A percentile compares a stretch with the other conserved stretches of the same genome.
phyloP scores from a whole-genome alignment of 2,797 vertebrate species.

The Gastrophryne carolinensis region DNA sequence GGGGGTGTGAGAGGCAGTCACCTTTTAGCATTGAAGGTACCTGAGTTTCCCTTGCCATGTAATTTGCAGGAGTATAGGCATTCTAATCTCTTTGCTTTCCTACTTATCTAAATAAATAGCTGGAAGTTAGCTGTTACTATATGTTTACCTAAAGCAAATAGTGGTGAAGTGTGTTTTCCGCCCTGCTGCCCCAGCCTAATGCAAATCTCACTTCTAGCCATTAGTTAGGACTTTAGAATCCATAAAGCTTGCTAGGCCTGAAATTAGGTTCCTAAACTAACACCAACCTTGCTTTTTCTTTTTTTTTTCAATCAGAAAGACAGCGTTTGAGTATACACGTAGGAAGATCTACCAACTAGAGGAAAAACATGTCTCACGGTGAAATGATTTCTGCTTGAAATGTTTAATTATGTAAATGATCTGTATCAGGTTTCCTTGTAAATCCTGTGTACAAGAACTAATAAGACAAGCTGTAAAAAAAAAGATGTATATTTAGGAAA shows the following conservation, averaged over 20 bases:
- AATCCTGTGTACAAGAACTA: conserved; percentile 28
- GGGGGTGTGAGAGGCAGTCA: too few species aligned
- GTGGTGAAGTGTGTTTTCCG: not conserved
- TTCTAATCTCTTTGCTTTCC: not conserved
- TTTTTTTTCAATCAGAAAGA: conserved; percentile 27
- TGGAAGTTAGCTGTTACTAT: not conserved
- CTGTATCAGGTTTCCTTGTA: conserved; percentile 27
- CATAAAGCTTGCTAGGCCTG: not conserved
- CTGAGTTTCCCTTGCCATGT: too few species aligned
- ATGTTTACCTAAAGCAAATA: conserved; percentile 30
- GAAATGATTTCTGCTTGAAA: conserved; percentile 17
- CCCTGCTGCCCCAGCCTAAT: not conserved
- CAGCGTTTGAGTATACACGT: conserved; percentile 34
- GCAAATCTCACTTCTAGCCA: conserved; percentile 18
- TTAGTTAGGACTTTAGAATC: not conserved
- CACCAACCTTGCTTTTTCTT: too few species aligned
- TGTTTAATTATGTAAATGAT: conserved; percentile 32
- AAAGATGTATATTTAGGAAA: conserved; percentile 49
- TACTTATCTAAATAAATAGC: not conserved
- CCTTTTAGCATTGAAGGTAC: too few species aligned
- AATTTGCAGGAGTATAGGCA: too few species aligned
- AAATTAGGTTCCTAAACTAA: conserved; percentile 37
- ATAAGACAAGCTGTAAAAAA: conserved; percentile 36
- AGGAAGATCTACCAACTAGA: conserved; percentile 20
- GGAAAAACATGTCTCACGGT: conserved; percentile 18